Evolutionary conservation across 2,888 invertebrate genomes (phyloP).

Genomic region (Chirona hameri): DNA sequence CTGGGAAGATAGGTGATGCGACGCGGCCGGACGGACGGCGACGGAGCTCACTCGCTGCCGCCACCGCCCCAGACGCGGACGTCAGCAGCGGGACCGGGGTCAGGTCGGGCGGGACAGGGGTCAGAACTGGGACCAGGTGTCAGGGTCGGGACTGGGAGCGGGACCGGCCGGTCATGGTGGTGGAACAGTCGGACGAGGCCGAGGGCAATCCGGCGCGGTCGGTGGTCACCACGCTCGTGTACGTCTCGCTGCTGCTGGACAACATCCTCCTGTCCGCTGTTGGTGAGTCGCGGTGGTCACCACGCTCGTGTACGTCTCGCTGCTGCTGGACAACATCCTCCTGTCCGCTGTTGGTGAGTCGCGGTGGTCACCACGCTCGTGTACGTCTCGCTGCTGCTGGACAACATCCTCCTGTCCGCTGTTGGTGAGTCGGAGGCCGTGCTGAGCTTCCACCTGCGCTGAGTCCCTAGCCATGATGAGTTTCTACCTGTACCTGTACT

Average conservation of each 20-base stretch:
- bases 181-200: neutral
- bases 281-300: slow-evolving; percentile 58
- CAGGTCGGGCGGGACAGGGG: neutral
- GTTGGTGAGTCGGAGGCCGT: too few species aligned
- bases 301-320: slow-evolving; percentile 44
- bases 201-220: slow-evolving; percentile 8
- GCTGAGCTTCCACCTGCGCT: too few species aligned
- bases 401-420: slow-evolving; percentile 47
- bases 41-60: neutral
- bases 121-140: neutral
- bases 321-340: slow-evolving; percentile 68
- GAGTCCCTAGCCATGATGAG: too few species aligned
- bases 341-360: slow-evolving; percentile 81
- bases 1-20: neutral
- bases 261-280: slow-evolving; percentile 83
- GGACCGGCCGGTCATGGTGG: neutral
- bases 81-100: neutral
- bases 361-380: slow-evolving; percentile 40
- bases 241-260: slow-evolving; percentile 54
- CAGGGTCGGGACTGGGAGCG: too few species aligned
- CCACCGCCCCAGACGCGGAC: neutral
- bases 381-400: slow-evolving; percentile 50
- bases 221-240: slow-evolving; percentile 41
- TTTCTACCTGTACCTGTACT: too few species aligned
- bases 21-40: neutral